Evolutionary conservation across 2,888 invertebrate genomes (phyloP).

Genomic region (Phalera bucephala): DNA sequence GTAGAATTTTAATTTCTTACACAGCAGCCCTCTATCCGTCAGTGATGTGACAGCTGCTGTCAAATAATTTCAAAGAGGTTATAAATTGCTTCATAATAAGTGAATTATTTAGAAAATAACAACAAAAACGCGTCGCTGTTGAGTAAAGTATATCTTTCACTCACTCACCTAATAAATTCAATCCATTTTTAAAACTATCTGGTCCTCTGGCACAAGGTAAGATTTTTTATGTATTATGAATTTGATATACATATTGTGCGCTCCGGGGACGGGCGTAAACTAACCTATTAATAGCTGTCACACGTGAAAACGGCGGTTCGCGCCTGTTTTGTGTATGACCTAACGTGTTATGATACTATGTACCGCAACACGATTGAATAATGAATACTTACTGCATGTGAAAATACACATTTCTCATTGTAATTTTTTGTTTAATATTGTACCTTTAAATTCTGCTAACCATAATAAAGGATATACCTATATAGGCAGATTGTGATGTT

Average conservation of each 20-base stretch:
- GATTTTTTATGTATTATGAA: conserved; percentile 30
- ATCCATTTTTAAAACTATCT: conserved; percentile 21
- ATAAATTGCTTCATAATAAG: neutral
- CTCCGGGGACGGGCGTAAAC: conserved; percentile 29
- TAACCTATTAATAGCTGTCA: conserved; percentile 72
- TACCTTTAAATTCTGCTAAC: no score
- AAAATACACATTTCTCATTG: no score
- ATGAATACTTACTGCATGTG: no score
- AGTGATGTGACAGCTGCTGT: conserved; percentile 7
- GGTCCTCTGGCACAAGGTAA: conserved; percentile 19
- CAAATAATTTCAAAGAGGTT: conserved; percentile 10
- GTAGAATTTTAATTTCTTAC: neutral
- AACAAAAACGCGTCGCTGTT: no score
- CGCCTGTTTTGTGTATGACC: conserved; percentile 9
- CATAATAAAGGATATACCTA: no score
- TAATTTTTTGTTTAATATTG: no score
- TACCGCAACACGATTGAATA: neutral
- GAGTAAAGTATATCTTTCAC: conserved; percentile 20
- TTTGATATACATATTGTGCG: conserved; percentile 27
- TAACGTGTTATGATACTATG: conserved; percentile 5
- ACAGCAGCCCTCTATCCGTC: conserved; percentile 7
- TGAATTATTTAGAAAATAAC: no score
- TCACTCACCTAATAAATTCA: no score
- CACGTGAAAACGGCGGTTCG: conserved; percentile 29
- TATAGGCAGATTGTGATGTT: no score